These are phyloP conservation scores for Eufriesea mexicana DNA, from an alignment of 1,140 invertebrate genomes.

Conservation along the genomic window DNA sequence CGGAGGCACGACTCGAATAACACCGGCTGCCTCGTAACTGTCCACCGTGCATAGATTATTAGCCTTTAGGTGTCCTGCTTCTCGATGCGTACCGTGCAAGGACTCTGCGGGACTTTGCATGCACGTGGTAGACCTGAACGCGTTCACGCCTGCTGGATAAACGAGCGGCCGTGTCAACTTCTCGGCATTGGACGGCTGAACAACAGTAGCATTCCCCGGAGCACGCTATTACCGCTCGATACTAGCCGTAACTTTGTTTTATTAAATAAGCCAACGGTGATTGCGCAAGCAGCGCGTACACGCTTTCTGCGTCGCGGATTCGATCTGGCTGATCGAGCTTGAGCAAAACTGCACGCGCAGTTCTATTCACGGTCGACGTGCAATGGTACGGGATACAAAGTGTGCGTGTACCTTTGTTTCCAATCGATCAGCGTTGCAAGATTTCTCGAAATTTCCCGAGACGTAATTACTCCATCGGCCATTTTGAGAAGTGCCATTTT, in stretches of 20 bases:
- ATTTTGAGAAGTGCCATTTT: no score
- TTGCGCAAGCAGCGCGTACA: constrained; percentile 30
- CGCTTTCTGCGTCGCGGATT: constrained; percentile 24
- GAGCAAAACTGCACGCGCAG: not conserved
- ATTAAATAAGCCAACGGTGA: constrained; percentile 35
- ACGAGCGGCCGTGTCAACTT: constrained; percentile 39
- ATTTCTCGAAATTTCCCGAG: no score
- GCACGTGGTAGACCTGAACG: constrained; percentile 14
- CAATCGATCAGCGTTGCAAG: not conserved
- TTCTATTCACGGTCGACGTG: not conserved
- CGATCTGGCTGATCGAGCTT: not conserved
- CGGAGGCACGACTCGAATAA: not conserved
- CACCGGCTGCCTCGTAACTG: not conserved
- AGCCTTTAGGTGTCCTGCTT: constrained; percentile 20
- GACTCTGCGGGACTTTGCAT: constrained; percentile 19
- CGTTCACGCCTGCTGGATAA: constrained; percentile 46
- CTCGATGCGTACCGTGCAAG: constrained; percentile 48
- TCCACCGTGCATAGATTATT: not conserved
- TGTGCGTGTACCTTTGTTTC: not conserved
- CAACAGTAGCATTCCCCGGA: constrained; percentile 49
- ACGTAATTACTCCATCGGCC: no score
- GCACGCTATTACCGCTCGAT: constrained; percentile 37
- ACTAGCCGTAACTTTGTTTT: constrained; percentile 47
- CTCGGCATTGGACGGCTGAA: constrained; percentile 38
- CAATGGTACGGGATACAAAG: not conserved